Evolutionary conservation across 2,113 vertebrate genomes (phyloP).

Genomic region (Malurus alboscapulatus): DNA sequence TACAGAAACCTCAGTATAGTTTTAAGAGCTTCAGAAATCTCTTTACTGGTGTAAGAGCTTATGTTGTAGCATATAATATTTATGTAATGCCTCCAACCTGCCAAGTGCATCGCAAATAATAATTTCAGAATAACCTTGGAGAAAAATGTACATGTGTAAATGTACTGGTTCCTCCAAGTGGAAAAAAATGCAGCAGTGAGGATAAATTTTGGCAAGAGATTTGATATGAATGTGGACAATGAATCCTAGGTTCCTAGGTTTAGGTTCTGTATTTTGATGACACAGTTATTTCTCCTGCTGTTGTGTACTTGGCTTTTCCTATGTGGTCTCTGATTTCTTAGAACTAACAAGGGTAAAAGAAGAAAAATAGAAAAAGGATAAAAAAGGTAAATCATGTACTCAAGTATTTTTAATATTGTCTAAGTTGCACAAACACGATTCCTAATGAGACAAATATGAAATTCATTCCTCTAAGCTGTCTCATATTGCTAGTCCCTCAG

Average conservation of each 20-base stretch:
- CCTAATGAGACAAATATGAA: background rate
- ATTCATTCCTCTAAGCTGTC: background rate
- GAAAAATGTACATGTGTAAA: background rate
- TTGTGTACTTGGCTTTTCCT: background rate
- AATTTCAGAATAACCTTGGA: background rate
- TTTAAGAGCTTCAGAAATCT: constrained; percentile 31
- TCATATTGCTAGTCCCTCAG: background rate
- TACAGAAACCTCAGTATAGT: background rate
- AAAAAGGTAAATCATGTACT: background rate
- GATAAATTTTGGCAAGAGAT: background rate
- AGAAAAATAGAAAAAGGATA: background rate
- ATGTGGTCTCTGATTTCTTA: background rate
- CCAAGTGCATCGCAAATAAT: background rate
- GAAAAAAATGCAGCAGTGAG: background rate
- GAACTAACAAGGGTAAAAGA: background rate
- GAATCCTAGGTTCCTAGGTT: background rate
- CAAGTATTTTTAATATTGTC: background rate
- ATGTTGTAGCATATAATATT: constrained; percentile 4
- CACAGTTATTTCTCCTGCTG: background rate
- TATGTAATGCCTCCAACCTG: constrained; percentile 16
- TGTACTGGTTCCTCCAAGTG: background rate
- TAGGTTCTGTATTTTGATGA: background rate
- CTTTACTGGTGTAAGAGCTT: background rate
- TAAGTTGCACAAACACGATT: background rate
- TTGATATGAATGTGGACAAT: background rate